Conservation (phyloP, 2,888 invertebrate genomes). For the Chrysolina oricalcia region DNA sequence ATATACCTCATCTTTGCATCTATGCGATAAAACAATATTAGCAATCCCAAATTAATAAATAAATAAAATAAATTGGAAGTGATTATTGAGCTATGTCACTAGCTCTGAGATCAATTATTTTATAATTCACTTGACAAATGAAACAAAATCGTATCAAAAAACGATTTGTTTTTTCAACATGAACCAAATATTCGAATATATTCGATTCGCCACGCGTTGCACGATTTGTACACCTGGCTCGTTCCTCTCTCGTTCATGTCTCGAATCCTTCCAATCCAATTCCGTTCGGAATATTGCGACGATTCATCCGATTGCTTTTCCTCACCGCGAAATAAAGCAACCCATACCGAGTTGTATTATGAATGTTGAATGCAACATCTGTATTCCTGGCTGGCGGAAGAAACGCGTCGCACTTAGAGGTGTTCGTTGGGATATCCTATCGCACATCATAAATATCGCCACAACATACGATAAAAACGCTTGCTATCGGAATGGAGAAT, state of each 20-base stretch:
- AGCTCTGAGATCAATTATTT: no score
- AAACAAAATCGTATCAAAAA: no score
- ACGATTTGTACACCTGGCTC: slow-evolving; percentile 65
- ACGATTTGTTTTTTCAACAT: neutral
- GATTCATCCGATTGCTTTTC: slow-evolving; percentile 69
- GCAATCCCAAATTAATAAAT: no score
- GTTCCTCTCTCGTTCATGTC: slow-evolving; percentile 63
- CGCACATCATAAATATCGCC: slow-evolving; percentile 63
- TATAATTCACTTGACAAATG: no score
- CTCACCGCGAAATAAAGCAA: slow-evolving; percentile 68
- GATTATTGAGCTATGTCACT: no score
- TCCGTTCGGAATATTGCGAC: slow-evolving; percentile 68
- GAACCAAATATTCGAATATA: slow-evolving; percentile 3
- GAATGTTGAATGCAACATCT: slow-evolving; percentile 71
- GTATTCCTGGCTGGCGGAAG: slow-evolving; percentile 65
- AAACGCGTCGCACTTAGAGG: slow-evolving; percentile 63
- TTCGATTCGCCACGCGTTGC: slow-evolving; percentile 47
- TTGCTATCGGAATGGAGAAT: slow-evolving; percentile 61
- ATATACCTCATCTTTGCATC: no score
- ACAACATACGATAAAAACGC: slow-evolving; percentile 63
- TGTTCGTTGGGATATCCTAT: slow-evolving; percentile 60
- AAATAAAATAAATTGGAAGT: no score
- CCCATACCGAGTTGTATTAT: slow-evolving; percentile 65
- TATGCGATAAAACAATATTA: no score
- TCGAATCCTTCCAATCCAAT: slow-evolving; percentile 69